A percentile compares a stretch with the other conserved stretches of the same genome.
Conservation (phyloP, 1,140 invertebrate species). For the Trichoplusia ni region DNA sequence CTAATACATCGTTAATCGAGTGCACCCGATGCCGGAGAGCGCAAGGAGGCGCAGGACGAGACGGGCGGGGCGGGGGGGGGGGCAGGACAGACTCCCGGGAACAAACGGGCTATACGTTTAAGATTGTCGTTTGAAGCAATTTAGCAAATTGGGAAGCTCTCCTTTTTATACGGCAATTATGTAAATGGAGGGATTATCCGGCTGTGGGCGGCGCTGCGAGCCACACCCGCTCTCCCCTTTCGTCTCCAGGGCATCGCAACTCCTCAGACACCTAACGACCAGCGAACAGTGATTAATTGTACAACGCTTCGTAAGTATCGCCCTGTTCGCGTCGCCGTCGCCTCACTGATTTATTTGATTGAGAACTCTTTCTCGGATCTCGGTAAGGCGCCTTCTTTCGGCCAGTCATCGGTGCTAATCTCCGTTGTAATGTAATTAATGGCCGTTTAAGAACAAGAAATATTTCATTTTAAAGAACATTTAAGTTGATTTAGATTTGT, state of each 20-base stretch:
- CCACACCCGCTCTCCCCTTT: conserved; percentile 71
- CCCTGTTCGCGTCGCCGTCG: conserved; percentile 48
- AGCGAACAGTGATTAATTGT: conserved; percentile 77
- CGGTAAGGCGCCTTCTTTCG: conserved; percentile 47
- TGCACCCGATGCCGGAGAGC: too few relatives aligned
- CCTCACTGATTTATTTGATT: conserved; percentile 70
- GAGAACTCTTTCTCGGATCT: conserved; percentile 59
- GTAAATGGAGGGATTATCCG: conserved; percentile 80
- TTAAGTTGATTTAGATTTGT: not conserved
- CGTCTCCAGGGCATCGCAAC: conserved; percentile 60
- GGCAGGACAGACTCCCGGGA: not conserved
- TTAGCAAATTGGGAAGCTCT: conserved; percentile 79
- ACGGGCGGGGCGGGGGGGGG: not conserved
- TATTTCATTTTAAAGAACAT: too few relatives aligned
- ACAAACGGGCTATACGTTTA: conserved; percentile 45
- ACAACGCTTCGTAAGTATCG: conserved; percentile 51
- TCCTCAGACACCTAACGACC: conserved; percentile 71
- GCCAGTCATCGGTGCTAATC: conserved; percentile 30
- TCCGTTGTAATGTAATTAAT: conserved; percentile 40
- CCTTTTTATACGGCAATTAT: conserved; percentile 81
- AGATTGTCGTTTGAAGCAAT: conserved; percentile 75
- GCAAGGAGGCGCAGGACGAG: too few relatives aligned
- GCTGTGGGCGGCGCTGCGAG: conserved; percentile 70
- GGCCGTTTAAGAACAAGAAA: conserved; percentile 20
- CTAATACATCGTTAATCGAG: conserved; percentile 23